Evolutionary conservation across 2,113 vertebrate genomes (phyloP).

Genomic region (Colossoma macropomum): DNA sequence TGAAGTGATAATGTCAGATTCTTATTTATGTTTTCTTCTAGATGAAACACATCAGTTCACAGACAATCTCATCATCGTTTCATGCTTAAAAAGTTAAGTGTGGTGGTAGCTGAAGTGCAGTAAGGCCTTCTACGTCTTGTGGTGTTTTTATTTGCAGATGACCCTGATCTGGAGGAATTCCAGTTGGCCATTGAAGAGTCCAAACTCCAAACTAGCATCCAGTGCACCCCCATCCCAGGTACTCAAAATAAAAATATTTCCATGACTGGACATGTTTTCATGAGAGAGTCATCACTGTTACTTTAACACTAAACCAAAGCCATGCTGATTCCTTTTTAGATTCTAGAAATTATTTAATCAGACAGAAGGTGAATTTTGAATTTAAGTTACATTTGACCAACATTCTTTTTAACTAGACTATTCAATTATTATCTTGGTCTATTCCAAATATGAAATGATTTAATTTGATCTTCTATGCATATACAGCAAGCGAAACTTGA

Average conservation of each 20-base stretch:
- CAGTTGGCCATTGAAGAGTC: slow-evolving; percentile 87
- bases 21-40: slow-evolving; percentile 26
- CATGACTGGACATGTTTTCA: neutral
- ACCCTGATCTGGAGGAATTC: slow-evolving; percentile 88
- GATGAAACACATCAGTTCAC: slow-evolving; percentile 25
- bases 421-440: too few relatives aligned
- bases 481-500: too few relatives aligned
- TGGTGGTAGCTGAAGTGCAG: neutral
- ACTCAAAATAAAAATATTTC: slow-evolving; percentile 7
- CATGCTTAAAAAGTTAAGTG: neutral
- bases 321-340: too few relatives aligned
- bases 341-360: too few relatives aligned
- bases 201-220: slow-evolving; percentile 84
- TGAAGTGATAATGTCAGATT: neutral
- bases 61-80: neutral
- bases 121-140: neutral
- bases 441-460: too few relatives aligned
- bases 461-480: too few relatives aligned
- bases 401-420: too few relatives aligned
- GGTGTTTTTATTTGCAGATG: slow-evolving; percentile 79
- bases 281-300: too few relatives aligned
- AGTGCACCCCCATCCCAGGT: slow-evolving; percentile 92
- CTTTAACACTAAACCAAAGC: too few relatives aligned
- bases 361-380: too few relatives aligned
- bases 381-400: too few relatives aligned